Base-by-base conservation (phyloP, 2,113 vertebrate species). In the Limnothrissa miodon region DNA sequence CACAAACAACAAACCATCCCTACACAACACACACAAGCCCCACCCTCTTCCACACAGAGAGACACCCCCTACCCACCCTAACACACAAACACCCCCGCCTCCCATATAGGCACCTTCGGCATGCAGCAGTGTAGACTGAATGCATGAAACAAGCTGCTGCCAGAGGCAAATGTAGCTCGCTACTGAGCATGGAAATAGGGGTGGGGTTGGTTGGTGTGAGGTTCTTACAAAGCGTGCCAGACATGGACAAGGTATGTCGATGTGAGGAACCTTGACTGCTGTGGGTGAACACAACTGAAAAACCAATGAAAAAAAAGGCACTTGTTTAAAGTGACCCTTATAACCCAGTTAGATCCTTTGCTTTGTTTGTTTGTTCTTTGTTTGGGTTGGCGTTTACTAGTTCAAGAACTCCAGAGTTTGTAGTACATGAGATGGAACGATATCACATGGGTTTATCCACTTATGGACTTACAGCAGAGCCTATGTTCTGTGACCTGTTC, bases 401-500 rank as follows among this genome's bases (percentile, higher is more conserved):
- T 29, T 74, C 29, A 5, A 36, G 29, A 56, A 11, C 29, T 74
- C 33, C 29, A 13, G 66, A 36, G 25, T 74, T 74, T 36, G 1
- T 36, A 36, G 33, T 36, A 17, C 66, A 66, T 74, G 10, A 36
- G n/a, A 66, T 17, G 33, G 66, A 39, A 29, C 62, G 11, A 70
- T 36, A 74, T 74, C 66, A 74, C 66, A 33, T 74, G 66, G 66
- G 66, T 36, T 17, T 74, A 74, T 74, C 66, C 66, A 74, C 66
- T 74, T 74, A 74, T 15, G 66, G 66, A 74, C 66, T 74, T 74
- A 74, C 59, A 66, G n/a, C 59, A 66, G 59, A 66, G 59, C 15
- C 11, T 1, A 74, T 29, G 42, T 42, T 29, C 13, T 17, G n/a
- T 83, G 87, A 88, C 87, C 87, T 80, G 6, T 36, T 19, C 29